Percentiles rank a stretch among this genome's conserved stretches.
Conservation (phyloP, 2,888 invertebrate species). For the Nomada ruficornis region DNA sequence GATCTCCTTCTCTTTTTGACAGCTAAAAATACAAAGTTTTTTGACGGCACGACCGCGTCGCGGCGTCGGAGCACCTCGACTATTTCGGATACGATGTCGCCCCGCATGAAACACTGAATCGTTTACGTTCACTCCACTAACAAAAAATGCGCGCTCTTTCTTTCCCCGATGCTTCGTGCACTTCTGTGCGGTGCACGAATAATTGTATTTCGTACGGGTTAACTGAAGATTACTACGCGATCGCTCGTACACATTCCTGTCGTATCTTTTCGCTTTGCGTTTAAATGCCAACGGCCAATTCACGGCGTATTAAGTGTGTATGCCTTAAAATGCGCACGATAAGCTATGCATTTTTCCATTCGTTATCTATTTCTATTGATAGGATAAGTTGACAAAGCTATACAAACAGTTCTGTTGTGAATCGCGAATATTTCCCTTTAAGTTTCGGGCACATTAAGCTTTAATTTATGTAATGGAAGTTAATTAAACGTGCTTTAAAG, state of each 20-base stretch:
- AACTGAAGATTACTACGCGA: background rate
- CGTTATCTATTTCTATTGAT: background rate
- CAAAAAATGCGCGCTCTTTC: constrained; percentile 18
- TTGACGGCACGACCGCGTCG: constrained; percentile 47
- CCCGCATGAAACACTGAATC: constrained; percentile 4
- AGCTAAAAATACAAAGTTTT: constrained; percentile 70
- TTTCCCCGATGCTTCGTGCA: background rate
- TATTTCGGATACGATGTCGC: constrained; percentile 62
- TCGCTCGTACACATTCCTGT: constrained; percentile 11
- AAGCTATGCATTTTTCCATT: constrained; percentile 10
- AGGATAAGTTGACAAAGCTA: constrained; percentile 6
- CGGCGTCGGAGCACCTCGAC: constrained; percentile 35
- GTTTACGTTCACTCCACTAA: constrained; percentile 18
- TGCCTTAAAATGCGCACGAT: constrained; percentile 1
- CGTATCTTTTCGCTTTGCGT: constrained; percentile 13
- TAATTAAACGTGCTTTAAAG: background rate
- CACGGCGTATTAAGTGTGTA: constrained; percentile 6
- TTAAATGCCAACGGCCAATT: constrained; percentile 25
- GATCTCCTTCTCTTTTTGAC: constrained; percentile 58
- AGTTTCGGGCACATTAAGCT: background rate
- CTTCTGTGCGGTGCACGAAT: constrained; percentile 1
- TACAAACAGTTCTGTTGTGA: background rate
- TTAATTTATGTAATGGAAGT: background rate
- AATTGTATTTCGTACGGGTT: constrained; percentile 16
- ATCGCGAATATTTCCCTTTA: background rate